These are phyloP conservation scores for Hypomecis punctinalis DNA, from an alignment of 2,888 invertebrate species.

Conservation along the genomic window DNA sequence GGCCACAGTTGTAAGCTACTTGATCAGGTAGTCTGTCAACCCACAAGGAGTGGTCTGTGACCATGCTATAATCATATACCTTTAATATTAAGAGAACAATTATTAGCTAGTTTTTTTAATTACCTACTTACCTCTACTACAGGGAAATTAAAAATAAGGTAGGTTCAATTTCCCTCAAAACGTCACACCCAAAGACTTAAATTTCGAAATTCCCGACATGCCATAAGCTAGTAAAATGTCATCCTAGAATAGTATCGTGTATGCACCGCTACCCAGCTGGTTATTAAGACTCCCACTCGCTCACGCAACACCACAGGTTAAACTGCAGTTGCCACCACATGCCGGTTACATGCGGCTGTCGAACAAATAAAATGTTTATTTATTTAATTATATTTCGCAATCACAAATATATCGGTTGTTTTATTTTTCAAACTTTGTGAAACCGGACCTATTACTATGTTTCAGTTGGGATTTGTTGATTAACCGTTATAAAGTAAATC, in stretches of 20 bases:
- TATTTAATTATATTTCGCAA: neutral
- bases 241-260: conserved; percentile 51
- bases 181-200: neutral
- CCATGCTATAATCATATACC: too few relatives aligned
- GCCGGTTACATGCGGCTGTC: conserved; percentile 59
- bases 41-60: too few relatives aligned
- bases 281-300: conserved; percentile 82
- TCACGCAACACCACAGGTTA: conserved; percentile 65
- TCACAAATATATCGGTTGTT: neutral
- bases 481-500: too few relatives aligned
- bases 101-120: too few relatives aligned
- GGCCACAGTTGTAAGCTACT: too few relatives aligned
- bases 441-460: neutral
- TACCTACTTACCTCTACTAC: too few relatives aligned
- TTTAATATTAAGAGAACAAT: too few relatives aligned
- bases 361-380: neutral
- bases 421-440: neutral
- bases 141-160: neutral
- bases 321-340: conserved; percentile 36
- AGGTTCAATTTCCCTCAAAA: neutral
- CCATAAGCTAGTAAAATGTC: conserved; percentile 60
- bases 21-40: too few relatives aligned
- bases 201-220: conserved; percentile 2
- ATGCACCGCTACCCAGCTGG: conserved; percentile 67
- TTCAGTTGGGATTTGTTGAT: too few relatives aligned